Evolutionary conservation across 2,113 vertebrate species (phyloP).

Genomic region (Aldabrachelys gigantea): DNA sequence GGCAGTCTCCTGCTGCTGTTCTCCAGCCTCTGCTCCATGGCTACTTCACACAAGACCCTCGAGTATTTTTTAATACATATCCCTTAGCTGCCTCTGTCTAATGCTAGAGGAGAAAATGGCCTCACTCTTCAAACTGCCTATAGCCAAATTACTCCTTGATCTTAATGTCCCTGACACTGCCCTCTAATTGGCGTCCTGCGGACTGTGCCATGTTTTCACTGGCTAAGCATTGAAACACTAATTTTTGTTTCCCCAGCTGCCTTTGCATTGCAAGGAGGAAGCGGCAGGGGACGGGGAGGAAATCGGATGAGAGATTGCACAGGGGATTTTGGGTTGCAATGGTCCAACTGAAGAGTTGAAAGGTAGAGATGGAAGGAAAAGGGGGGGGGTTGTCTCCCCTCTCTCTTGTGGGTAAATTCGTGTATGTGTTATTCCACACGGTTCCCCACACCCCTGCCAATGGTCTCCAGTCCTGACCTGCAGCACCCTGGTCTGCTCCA

Average conservation of each 20-base stretch:
- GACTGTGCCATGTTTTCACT: background rate
- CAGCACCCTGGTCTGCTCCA: no score
- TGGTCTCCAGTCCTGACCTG: background rate
- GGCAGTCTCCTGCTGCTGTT: background rate
- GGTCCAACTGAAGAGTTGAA: background rate
- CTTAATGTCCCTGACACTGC: background rate
- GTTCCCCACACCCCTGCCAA: no score
- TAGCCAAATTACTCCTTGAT: background rate
- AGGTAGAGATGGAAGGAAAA: background rate
- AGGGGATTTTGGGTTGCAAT: background rate
- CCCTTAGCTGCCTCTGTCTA: background rate
- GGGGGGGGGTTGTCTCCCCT: background rate
- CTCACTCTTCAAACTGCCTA: background rate
- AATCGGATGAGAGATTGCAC: background rate
- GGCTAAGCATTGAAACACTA: background rate
- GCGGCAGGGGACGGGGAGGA: background rate
- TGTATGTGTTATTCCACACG: background rate
- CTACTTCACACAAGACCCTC: background rate
- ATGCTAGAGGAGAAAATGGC: background rate
- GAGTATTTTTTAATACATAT: background rate
- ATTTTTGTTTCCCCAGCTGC: background rate
- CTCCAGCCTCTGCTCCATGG: background rate
- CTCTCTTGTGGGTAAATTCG: background rate
- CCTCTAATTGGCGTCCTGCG: background rate
- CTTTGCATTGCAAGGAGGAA: background rate